Evolutionary conservation across 2,797 vertebrate genomes (phyloP).

Genomic region (Argyrosomus regius): DNA sequence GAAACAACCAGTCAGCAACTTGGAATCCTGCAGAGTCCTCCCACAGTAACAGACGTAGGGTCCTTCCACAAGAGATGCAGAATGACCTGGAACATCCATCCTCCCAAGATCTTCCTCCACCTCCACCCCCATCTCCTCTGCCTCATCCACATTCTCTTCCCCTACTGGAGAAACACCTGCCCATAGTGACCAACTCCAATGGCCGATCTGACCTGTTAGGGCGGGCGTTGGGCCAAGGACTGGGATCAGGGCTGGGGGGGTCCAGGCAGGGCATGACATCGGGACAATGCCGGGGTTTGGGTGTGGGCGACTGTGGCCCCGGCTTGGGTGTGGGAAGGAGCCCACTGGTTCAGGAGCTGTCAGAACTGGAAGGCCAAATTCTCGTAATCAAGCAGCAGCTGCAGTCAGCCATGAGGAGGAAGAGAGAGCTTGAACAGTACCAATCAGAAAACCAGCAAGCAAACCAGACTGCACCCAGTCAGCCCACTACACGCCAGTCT

Average conservation of each 20-base stretch:
- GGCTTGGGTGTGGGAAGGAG: conserved; percentile 77
- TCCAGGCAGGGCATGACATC: conserved; percentile 45
- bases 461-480: conserved; percentile 81
- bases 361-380: conserved; percentile 95
- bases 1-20: conserved; percentile 88
- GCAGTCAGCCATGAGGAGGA: conserved; percentile 93
- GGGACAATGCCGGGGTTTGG: conserved; percentile 63
- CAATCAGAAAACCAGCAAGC: conserved; percentile 83
- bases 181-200: conserved; percentile 88
- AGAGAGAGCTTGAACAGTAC: conserved; percentile 94
- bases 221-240: conserved; percentile 75
- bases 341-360: conserved; percentile 92
- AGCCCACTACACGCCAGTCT: conserved; percentile 61
- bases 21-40: conserved; percentile 89
- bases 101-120: conserved; percentile 85
- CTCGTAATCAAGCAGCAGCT: conserved; percentile 95
- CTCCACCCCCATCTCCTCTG: conserved; percentile 61
- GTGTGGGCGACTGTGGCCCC: conserved; percentile 53
- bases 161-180: conserved; percentile 85
- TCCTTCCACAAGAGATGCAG: conserved; percentile 86
- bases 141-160: conserved; percentile 78
- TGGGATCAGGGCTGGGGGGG: conserved; percentile 49
- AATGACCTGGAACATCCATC: conserved; percentile 85
- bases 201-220: conserved; percentile 91
- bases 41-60: conserved; percentile 86